A percentile compares a stretch with the other conserved stretches of the same genome.
Evolutionary conservation across 2,797 vertebrate genomes (phyloP).

Genomic region (Threskiornis aethiopicus): DNA sequence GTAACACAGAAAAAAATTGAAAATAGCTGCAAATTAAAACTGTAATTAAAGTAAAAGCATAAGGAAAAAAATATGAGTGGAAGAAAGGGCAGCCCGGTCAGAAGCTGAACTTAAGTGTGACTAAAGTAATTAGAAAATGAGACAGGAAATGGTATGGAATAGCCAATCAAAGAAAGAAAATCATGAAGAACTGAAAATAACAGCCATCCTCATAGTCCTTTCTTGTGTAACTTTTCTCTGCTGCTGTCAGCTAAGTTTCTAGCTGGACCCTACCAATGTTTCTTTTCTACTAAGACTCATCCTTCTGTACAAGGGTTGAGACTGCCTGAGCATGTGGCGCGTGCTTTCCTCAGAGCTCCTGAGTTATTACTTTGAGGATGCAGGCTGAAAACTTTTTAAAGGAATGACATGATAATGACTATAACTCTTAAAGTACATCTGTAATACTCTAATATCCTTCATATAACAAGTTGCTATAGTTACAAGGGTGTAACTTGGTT

Average conservation of each 20-base stretch:
- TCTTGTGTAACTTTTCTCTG: neutral
- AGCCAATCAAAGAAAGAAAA: neutral
- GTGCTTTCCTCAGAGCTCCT: neutral
- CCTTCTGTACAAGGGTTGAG: neutral
- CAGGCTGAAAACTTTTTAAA: neutral
- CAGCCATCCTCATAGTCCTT: neutral
- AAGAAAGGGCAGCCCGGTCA: neutral
- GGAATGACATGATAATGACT: neutral
- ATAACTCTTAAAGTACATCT: neutral
- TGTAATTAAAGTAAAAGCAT: neutral
- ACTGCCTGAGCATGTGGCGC: neutral
- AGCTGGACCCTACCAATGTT: neutral
- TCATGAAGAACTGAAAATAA: neutral
- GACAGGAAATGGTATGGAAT: neutral
- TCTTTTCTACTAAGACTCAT: neutral
- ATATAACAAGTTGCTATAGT: neutral
- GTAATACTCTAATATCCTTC: neutral
- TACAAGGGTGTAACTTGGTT: neutral
- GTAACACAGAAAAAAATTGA: neutral
- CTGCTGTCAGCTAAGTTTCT: neutral
- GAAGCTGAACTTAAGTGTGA: neutral
- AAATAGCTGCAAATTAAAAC: neutral
- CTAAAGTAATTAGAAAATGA: neutral
- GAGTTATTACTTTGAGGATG: neutral
- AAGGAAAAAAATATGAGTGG: neutral